A percentile compares a stretch with the other conserved stretches of the same genome.
phyloP scores from a whole-genome alignment of 2,888 invertebrate genomes.

The Epiblema foenella region DNA sequence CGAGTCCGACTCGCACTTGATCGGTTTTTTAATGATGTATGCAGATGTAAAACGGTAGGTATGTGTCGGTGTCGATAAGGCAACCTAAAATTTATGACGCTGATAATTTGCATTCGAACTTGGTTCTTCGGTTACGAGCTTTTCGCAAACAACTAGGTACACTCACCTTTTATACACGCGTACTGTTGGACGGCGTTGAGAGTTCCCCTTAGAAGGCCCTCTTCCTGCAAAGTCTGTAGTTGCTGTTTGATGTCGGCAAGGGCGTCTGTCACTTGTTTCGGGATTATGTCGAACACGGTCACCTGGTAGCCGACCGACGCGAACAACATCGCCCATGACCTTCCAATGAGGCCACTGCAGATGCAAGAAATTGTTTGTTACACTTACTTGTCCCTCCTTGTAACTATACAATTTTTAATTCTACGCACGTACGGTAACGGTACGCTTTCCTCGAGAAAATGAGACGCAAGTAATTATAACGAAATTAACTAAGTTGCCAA shows the following conservation, averaged over 20 bases:
- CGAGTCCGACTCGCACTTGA: no score
- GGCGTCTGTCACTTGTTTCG: slow-evolving; percentile 90
- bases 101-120: no score
- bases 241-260: slow-evolving; percentile 90
- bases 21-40: no score
- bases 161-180: slow-evolving; percentile 89
- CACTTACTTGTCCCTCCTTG: slow-evolving; percentile 10
- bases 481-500: no score
- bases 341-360: slow-evolving; percentile 95
- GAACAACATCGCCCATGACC: slow-evolving; percentile 99
- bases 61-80: no score
- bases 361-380: slow-evolving; percentile 49
- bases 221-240: slow-evolving; percentile 87
- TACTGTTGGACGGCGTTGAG: slow-evolving; percentile 91
- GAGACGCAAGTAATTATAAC: background rate
- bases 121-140: no score
- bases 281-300: slow-evolving; percentile 92
- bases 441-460: background rate
- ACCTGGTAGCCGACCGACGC: slow-evolving; percentile 96
- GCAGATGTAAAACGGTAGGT: no score
- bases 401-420: background rate
- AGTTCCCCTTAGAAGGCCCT: slow-evolving; percentile 90
- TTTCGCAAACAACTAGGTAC: no score
- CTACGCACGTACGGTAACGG: no score
- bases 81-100: no score